Evolutionary conservation across 2,113 vertebrate species (phyloP), one percentile per base, ranked within the genome.

Genomic region (Lepidothrix coronata): DNA sequence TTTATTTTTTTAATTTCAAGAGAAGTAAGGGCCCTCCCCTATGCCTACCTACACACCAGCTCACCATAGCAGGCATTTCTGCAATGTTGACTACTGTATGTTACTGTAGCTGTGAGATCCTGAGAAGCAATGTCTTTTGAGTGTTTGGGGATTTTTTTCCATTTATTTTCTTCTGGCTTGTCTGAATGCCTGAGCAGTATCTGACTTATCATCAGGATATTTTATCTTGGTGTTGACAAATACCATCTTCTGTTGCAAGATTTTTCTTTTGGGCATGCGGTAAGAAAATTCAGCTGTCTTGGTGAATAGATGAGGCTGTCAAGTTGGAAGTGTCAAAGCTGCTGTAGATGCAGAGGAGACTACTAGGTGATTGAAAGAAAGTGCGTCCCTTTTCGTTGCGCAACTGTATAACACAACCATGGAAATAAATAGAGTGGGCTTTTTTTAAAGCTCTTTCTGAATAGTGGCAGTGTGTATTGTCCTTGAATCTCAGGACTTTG

Each of bases 211-310:
- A 67, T 77, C 85, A 57, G 65, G 65, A n/a, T 88, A 28, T 91
- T 95, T 95, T 88, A 67, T 94, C 61, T 84, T 58, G n/a, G n/a
- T 78, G 66, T 81, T 94, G 91, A 93, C 79, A 95, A 81, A 52
- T 88, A 75, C 52, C 89, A 73, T 96, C 82, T 95, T 90, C 72
- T 81, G 39, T 43, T 77, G 65, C 65, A 72, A 31, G 81, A 39
- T 74, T 71, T 75, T 88, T 77, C 78, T 68, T 78, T 85, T 27
- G 52, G 71, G 55, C 28, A 74, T 61, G 62, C 2, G 0, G 44
- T 65, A 41, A 89, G 73, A 43, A 81, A 92, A 87, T 88, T 57
- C 54, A 66, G 0, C 66, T 2, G 1, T 73, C 59, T 85, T 0
- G 0, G n/a, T 58, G 51, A 39, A 59, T 16, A 73, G 92, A 70